phyloP scores from a whole-genome alignment of 2,888 invertebrate genomes.

The Pimpla rufipes region DNA sequence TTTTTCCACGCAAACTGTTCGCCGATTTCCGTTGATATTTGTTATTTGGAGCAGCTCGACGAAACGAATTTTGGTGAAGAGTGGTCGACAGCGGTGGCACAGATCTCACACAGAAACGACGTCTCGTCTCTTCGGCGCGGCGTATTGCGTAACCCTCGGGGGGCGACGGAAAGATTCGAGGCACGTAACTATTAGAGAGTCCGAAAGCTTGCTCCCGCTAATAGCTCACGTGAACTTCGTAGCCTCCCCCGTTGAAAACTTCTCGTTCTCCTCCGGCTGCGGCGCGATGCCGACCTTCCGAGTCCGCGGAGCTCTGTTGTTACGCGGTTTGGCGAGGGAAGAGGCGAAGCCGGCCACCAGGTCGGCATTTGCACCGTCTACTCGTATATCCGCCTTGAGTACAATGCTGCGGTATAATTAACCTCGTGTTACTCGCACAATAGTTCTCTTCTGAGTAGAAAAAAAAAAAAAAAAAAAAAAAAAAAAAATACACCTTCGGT shows the following conservation, averaged over 20 bases:
- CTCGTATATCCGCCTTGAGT: slow-evolving; percentile 29
- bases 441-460: slow-evolving; percentile 3
- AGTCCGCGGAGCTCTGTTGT: background rate
- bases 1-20: background rate
- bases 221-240: slow-evolving; percentile 48
- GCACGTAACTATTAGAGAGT: slow-evolving; percentile 39
- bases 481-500: slow-evolving; percentile 1
- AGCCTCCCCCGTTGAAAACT: slow-evolving; percentile 33
- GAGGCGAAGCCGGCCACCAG: slow-evolving; percentile 21
- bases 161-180: background rate
- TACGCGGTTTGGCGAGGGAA: background rate
- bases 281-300: slow-evolving; percentile 1
- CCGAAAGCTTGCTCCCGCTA: slow-evolving; percentile 44
- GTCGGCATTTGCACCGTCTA: slow-evolving; percentile 14
- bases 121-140: slow-evolving; percentile 1
- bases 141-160: slow-evolving; percentile 11
- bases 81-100: background rate
- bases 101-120: slow-evolving; percentile 8
- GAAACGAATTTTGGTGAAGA: slow-evolving; percentile 8
- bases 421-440: slow-evolving; percentile 39
- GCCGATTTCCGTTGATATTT: background rate
- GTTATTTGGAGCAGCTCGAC: background rate
- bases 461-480: slow-evolving; percentile 19
- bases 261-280: background rate
- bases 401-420: slow-evolving; percentile 45